Base-by-base conservation (phyloP, 2,888 invertebrate genomes). In the Drosophila phalerata region DNA sequence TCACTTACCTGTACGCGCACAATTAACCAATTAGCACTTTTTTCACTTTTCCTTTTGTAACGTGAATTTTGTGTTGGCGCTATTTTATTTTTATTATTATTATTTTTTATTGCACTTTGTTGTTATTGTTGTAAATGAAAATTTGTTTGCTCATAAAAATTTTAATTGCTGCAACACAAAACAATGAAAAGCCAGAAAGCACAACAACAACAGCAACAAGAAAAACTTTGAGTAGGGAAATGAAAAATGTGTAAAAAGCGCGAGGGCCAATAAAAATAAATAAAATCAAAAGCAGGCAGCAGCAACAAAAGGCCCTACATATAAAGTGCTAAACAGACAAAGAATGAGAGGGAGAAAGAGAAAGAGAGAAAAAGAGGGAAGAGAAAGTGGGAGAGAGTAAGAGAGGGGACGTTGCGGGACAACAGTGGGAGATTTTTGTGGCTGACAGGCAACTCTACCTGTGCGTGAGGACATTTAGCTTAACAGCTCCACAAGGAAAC, bases 71-170 rank as follows among this genome's bases (percentile, higher is more conserved):
- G 34, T 45, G 62, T 58, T 58, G 51, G 28, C 43, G 38, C 60
- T 25, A 61, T 55, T 69, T 77, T 78, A 52, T 69, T 78, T 74
- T 74, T 82, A 69, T 81, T 72, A 76, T 80, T 77, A 77, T 84
- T 74, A 28, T 28, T 28, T 28, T 74, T 83, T 75, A 81, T 69
- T 68, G 58, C 67, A 64, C 71, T 77, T 80, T 73, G 76, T 80
- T 88, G 81, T 75, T 64, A 61, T 86, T 88, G 86, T 80, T 88
- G 84, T 75, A 73, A 81, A 73, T 66, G 81, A 83, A 69, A 84
- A 86, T 78, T 84, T 84, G 87, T 86, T 88, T 84, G 87, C 84
- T 76, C 87, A 86, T 88, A 84, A 84, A 88, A 86, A 87, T 88
- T 84, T 84, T 84, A 88, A 84, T 84, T 88, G 88, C 85, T 76